phyloP scores from a whole-genome alignment of 1,140 invertebrate genomes.

The Heterodera carotae region DNA sequence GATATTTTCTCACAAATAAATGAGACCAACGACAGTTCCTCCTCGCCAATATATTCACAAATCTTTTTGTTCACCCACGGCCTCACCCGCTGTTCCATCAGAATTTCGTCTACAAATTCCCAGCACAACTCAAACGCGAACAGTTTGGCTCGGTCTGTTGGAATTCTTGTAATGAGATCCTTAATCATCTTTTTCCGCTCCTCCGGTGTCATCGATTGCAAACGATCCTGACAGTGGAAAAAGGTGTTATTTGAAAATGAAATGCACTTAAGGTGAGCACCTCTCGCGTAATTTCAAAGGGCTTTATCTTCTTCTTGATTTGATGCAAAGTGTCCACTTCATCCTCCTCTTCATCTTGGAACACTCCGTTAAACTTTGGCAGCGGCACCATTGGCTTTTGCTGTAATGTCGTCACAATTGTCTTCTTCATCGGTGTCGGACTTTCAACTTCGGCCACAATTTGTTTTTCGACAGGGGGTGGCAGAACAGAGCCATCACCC shows the following conservation, averaged over 20 bases:
- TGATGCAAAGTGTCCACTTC: conserved; percentile 74
- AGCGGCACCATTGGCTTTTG: conserved; percentile 30
- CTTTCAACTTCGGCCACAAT: background rate
- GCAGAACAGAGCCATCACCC: too few relatives aligned
- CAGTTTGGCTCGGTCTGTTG: conserved; percentile 76
- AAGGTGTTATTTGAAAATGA: background rate
- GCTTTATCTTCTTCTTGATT: conserved; percentile 70
- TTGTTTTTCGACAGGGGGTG: background rate
- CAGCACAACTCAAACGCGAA: conserved; percentile 92
- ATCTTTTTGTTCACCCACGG: conserved; percentile 99
- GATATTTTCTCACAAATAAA: conserved; percentile 98
- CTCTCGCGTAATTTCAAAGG: conserved; percentile 52
- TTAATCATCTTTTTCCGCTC: conserved; percentile 95
- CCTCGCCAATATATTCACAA: conserved; percentile 97
- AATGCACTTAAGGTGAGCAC: conserved; percentile 16
- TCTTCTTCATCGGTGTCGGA: conserved; percentile 13
- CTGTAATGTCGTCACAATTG: conserved; percentile 74
- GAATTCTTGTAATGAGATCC: conserved; percentile 94
- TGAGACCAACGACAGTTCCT: conserved; percentile 94
- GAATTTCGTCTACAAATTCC: conserved; percentile 79
- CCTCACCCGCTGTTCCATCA: conserved; percentile 94
- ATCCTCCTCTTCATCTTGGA: conserved; percentile 66
- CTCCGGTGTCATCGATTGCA: conserved; percentile 73
- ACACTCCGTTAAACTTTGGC: conserved; percentile 39
- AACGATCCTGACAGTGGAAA: conserved; percentile 43